These are phyloP conservation scores for Aplocera efformata DNA, from an alignment of 2,888 invertebrate genomes.

Conservation along the genomic window DNA sequence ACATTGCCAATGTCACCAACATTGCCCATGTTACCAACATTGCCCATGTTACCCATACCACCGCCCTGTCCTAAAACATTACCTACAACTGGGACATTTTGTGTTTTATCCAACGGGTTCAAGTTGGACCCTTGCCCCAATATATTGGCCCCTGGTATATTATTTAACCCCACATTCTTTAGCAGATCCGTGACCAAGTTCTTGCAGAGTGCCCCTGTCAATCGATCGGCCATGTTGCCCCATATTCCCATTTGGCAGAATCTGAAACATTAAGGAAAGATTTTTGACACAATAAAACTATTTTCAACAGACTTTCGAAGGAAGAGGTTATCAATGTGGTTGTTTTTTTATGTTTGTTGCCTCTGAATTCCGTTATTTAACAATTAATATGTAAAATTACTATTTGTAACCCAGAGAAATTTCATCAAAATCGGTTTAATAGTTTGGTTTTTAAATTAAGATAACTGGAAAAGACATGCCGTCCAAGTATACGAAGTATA, in stretches of 20 bases:
- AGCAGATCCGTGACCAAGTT: constrained; percentile 54
- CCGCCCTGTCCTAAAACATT: constrained; percentile 1
- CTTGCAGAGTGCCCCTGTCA: constrained; percentile 78
- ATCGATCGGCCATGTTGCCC: constrained; percentile 81
- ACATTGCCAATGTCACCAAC: not conserved
- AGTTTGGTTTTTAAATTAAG: too few species aligned
- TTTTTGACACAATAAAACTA: not conserved
- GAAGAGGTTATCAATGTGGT: too few species aligned
- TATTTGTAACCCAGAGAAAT: too few species aligned
- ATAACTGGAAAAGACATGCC: too few species aligned
- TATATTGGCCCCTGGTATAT: not conserved
- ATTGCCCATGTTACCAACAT: too few species aligned
- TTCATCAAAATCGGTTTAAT: too few species aligned
- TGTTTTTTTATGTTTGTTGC: too few species aligned
- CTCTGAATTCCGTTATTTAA: too few species aligned
- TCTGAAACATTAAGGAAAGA: constrained; percentile 51
- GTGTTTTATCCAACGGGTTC: not conserved
- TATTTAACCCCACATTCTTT: constrained; percentile 1
- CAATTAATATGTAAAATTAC: too few species aligned
- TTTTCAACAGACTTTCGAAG: too few species aligned
- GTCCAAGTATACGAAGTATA: too few species aligned
- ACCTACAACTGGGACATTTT: not conserved
- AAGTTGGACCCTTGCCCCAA: not conserved
- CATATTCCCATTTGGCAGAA: constrained; percentile 86
- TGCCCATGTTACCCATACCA: too few species aligned